Percentiles rank a stretch among this genome's conserved stretches.
Evolutionary conservation across 2,888 invertebrate species (phyloP).

Genomic region (Eilema caniola): DNA sequence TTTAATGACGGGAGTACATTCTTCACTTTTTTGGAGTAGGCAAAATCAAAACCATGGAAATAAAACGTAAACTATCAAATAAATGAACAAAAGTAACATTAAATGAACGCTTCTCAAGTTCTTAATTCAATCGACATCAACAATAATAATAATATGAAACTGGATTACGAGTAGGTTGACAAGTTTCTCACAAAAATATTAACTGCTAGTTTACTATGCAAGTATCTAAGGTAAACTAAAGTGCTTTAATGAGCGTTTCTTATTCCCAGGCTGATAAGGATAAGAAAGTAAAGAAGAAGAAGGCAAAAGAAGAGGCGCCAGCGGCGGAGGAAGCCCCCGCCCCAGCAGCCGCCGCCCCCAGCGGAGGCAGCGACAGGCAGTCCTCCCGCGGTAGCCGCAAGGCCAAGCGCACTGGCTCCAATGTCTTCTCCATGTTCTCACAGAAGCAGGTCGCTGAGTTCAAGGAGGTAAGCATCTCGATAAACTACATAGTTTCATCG

Average conservation of each 20-base stretch:
- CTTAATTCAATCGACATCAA: neutral
- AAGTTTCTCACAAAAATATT: neutral
- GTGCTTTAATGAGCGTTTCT: neutral
- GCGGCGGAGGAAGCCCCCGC: slow-evolving; percentile 89
- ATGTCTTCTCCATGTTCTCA: slow-evolving; percentile 98
- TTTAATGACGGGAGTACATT: neutral
- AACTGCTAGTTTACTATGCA: neutral
- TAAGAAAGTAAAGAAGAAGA: slow-evolving; percentile 96
- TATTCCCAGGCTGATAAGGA: slow-evolving; percentile 94
- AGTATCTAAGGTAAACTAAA: neutral
- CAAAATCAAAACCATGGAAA: neutral
- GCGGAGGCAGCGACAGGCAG: slow-evolving; percentile 89
- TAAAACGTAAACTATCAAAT: too few relatives aligned
- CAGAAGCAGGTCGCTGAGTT: slow-evolving; percentile 98
- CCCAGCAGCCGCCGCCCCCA: slow-evolving; percentile 88
- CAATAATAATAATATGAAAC: neutral
- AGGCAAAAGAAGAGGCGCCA: slow-evolving; percentile 90
- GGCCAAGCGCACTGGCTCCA: slow-evolving; percentile 96
- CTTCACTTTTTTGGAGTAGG: neutral
- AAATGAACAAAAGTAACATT: neutral
- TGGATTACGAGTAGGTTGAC: neutral
- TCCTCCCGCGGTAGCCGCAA: slow-evolving; percentile 94
- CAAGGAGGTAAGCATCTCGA: slow-evolving; percentile 91
- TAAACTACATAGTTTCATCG: neutral
- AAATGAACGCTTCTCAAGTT: neutral